Evolutionary conservation across 35 echinoderm and acorn worm genomes (phyloP).

Genomic region (Strongylocentrotus purpuratus): DNA sequence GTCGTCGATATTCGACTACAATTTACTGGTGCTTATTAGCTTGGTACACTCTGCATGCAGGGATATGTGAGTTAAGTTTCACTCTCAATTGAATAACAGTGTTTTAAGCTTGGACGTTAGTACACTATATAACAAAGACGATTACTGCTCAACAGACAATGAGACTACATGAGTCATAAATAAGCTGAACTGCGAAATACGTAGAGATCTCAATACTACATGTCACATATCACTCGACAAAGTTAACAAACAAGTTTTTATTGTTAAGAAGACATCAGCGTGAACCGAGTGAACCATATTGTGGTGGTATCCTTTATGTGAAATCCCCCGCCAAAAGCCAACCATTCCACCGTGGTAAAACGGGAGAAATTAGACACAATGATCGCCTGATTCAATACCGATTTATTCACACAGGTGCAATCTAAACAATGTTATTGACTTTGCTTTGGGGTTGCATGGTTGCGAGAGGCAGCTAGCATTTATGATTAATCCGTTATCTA

Average conservation of each 20-base stretch:
- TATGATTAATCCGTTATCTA: not conserved
- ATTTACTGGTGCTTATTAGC: no score
- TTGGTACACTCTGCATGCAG: no score
- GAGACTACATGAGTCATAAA: not conserved
- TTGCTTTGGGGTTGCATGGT: not conserved
- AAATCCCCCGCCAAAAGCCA: not conserved
- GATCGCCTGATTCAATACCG: not conserved
- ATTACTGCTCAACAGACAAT: not conserved
- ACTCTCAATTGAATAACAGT: no score
- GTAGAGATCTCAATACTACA: not conserved
- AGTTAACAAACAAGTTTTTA: not conserved
- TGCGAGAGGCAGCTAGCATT: not conserved
- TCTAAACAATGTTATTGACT: conserved; percentile 13
- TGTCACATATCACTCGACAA: not conserved
- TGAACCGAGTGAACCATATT: not conserved
- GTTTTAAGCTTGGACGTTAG: no score
- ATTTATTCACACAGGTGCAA: not conserved
- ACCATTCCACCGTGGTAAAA: not conserved
- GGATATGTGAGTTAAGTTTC: no score
- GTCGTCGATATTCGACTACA: no score
- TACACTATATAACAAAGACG: not conserved
- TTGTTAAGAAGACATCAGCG: not conserved
- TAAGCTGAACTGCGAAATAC: not conserved
- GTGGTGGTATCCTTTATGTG: not conserved
- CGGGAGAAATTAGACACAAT: not conserved